Conservation (phyloP, 2,113 vertebrate species). For the Sialia sialis region DNA sequence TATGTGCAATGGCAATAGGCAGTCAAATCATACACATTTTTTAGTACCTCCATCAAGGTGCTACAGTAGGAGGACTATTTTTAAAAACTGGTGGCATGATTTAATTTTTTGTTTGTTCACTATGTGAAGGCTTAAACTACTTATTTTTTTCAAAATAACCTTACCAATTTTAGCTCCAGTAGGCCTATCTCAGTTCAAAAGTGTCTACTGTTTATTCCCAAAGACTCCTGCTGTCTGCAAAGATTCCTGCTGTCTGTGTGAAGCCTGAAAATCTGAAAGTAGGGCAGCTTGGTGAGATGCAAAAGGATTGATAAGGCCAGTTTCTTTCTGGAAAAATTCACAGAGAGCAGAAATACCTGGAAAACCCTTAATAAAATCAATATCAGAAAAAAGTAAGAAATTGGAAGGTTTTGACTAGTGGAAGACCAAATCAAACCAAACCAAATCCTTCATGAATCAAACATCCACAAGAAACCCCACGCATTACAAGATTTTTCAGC, state of each 20-base stretch:
- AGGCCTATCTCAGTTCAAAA: neutral
- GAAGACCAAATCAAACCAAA: neutral
- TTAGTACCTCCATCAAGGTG: neutral
- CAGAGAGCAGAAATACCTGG: neutral
- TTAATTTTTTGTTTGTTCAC: neutral
- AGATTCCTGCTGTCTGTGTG: conserved; percentile 16
- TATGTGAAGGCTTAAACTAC: neutral
- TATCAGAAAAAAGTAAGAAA: neutral
- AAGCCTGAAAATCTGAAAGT: neutral
- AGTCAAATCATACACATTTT: neutral
- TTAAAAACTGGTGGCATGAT: neutral
- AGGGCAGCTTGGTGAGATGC: neutral
- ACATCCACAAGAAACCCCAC: neutral
- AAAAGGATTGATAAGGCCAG: neutral
- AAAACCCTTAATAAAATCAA: neutral
- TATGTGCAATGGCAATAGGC: neutral
- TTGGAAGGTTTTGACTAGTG: neutral
- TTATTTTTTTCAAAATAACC: neutral
- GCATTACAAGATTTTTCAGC: neutral
- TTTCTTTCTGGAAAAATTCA: conserved; percentile 17
- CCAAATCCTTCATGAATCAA: neutral
- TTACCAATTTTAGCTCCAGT: conserved; percentile 14
- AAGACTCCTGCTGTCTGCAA: conserved; percentile 12
- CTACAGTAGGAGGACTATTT: neutral
- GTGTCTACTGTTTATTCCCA: neutral